These are phyloP conservation scores for Mustelus asterias DNA, from an alignment of 2,113 vertebrate genomes.

Conservation along the genomic window DNA sequence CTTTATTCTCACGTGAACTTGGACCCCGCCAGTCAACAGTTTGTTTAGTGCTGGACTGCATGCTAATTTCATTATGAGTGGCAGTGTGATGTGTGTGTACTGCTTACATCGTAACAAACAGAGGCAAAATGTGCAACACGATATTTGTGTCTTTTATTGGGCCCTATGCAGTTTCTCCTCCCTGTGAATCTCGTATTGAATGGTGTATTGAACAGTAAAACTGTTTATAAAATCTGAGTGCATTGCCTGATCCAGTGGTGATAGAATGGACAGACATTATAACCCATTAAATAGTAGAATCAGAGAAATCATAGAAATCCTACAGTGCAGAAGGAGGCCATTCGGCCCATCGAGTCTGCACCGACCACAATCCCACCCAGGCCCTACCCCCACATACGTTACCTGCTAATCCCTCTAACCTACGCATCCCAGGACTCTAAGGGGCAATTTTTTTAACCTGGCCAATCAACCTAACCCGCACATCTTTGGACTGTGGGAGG, in stretches of 20 bases:
- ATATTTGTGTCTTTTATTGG: neutral
- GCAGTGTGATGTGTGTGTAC: neutral
- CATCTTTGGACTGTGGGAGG: too few species aligned
- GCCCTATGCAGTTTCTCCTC: neutral
- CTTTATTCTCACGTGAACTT: neutral
- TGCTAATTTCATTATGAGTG: too few species aligned
- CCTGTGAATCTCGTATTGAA: neutral
- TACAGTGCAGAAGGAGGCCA: too few species aligned
- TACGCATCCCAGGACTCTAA: too few species aligned
- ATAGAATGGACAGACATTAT: neutral
- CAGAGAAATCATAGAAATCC: too few species aligned
- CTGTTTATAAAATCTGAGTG: neutral
- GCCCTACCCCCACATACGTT: too few species aligned
- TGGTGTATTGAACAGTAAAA: neutral
- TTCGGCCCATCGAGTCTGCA: too few species aligned
- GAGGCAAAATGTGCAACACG: neutral
- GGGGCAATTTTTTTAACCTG: too few species aligned
- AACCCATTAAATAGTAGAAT: neutral
- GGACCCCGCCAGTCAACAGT: neutral
- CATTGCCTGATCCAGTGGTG: neutral
- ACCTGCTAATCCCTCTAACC: too few species aligned
- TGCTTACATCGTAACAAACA: neutral
- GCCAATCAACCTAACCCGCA: too few species aligned
- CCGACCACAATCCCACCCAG: too few species aligned
- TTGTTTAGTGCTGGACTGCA: neutral